These are phyloP conservation scores for Tapirus terrestris DNA, from an alignment of 2,113 vertebrate genomes.

Conservation along the genomic window DNA sequence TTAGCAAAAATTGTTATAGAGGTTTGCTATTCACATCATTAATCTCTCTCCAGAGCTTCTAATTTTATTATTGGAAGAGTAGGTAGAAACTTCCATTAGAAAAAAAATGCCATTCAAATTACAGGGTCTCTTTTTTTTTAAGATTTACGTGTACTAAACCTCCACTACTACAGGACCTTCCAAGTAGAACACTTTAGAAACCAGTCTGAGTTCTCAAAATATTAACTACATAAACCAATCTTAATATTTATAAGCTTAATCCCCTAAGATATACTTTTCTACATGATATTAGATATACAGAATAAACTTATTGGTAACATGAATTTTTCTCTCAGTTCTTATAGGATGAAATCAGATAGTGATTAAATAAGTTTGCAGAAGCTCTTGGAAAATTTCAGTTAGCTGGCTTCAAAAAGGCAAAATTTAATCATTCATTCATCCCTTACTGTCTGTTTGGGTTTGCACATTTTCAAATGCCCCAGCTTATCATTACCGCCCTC, in stretches of 20 bases:
- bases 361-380: neutral
- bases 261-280: neutral
- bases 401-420: neutral
- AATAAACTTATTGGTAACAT: neutral
- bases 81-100: neutral
- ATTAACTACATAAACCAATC: neutral
- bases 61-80: neutral
- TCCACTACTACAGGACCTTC: neutral
- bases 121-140: neutral
- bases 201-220: neutral
- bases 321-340: neutral
- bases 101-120: constrained; percentile 31
- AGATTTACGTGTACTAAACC: neutral
- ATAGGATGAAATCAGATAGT: neutral
- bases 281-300: neutral
- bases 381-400: neutral
- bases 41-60: neutral
- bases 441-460: neutral
- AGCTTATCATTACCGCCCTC: neutral
- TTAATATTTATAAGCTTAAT: neutral
- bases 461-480: neutral
- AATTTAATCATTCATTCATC: neutral
- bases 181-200: constrained; percentile 5
- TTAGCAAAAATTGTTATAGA: neutral
- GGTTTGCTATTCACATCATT: neutral